Evolutionary conservation across 1,140 invertebrate genomes (phyloP).

Genomic region (Pissodes strobi): DNA sequence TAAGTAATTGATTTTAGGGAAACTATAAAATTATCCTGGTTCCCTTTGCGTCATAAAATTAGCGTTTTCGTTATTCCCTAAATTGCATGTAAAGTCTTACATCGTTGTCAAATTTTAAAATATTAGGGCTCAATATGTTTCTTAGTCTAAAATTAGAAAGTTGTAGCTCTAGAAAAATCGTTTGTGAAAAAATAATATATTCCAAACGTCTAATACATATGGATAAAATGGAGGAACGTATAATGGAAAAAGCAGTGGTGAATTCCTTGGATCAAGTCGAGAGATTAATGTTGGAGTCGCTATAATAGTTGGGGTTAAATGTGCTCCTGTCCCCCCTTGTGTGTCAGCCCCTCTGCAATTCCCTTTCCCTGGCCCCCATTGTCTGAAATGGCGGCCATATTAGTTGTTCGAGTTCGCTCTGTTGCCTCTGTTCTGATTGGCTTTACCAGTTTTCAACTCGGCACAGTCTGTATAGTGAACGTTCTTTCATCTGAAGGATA

Average conservation of each 20-base stretch:
- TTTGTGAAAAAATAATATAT: slow-evolving; percentile 10
- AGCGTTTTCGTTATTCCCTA: too few relatives aligned
- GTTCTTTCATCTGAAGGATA: slow-evolving; percentile 39
- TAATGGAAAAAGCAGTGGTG: slow-evolving; percentile 24
- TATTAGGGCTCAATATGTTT: too few relatives aligned
- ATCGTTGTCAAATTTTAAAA: too few relatives aligned
- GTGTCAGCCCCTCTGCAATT: slow-evolving; percentile 48
- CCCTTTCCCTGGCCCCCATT: slow-evolving; percentile 55
- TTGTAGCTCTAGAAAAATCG: too few relatives aligned
- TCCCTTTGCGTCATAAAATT: too few relatives aligned
- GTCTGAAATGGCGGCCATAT: slow-evolving; percentile 56
- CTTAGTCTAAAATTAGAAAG: too few relatives aligned
- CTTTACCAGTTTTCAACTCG: slow-evolving; percentile 54
- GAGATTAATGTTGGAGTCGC: slow-evolving; percentile 44
- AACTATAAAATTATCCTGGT: too few relatives aligned
- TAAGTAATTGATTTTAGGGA: too few relatives aligned
- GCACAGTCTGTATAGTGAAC: slow-evolving; percentile 48
- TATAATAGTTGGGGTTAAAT: slow-evolving; percentile 46
- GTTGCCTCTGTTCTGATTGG: slow-evolving; percentile 56
- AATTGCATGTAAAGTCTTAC: too few relatives aligned
- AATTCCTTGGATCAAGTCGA: slow-evolving; percentile 32
- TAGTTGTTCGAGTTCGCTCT: slow-evolving; percentile 54
- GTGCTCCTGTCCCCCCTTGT: slow-evolving; percentile 40
- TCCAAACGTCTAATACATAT: slow-evolving; percentile 17
- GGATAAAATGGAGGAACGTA: slow-evolving; percentile 22